Base-by-base conservation (phyloP, 1,140 invertebrate genomes). In the Patella vulgata region DNA sequence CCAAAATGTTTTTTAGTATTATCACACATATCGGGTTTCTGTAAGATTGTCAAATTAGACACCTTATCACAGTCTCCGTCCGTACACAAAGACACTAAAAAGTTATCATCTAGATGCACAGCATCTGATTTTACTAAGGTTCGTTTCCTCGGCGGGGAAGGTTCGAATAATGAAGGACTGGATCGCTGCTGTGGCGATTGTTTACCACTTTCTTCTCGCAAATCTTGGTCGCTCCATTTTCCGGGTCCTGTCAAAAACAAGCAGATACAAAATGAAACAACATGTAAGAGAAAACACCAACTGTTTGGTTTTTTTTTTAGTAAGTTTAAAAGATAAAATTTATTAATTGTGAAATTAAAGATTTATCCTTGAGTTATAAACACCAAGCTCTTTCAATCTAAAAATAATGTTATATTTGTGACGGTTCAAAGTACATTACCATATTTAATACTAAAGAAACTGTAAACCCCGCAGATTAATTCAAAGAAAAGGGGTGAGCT, bases 41-140 rank as follows among this genome's bases (percentile, higher is more conserved):
- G 28, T 9, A 42, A 43, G 0, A 28, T 42, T 11, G n/a, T 14
- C 25, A 51, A 54, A 19, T 55, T 46, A 6, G 51, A 55, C 11
- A 52, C 28, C 4, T 31, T 23, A 19, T 36, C 40, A 12, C 25
- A 36, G 5, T 51, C 53, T 4, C n/a, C 19, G 6, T 42, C 28
- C 2, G 59, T 28, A n/a, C 39, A 42, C 3, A 62, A 52, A n/a
- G 54, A 30, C 21, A 39, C 12, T 6, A 33, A 14, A 14, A 42
- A 5, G 2, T 55, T 91, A 81, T 93, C 91, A 25, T 90, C 90
- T 79, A 91, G 87, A 25, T 71, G 68, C 19, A 46, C 84, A 68
- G 83, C 86, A 72, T 91, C 90, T 80, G 90, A 90, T 85, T 92
- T 93, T 70, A 93, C 82, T 76, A 93, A 92, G 60, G 91, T 92